A percentile compares a stretch with the other conserved stretches of the same genome.
Evolutionary conservation across 2,888 invertebrate species (phyloP).

Genomic region (Leucoptera coffeella): DNA sequence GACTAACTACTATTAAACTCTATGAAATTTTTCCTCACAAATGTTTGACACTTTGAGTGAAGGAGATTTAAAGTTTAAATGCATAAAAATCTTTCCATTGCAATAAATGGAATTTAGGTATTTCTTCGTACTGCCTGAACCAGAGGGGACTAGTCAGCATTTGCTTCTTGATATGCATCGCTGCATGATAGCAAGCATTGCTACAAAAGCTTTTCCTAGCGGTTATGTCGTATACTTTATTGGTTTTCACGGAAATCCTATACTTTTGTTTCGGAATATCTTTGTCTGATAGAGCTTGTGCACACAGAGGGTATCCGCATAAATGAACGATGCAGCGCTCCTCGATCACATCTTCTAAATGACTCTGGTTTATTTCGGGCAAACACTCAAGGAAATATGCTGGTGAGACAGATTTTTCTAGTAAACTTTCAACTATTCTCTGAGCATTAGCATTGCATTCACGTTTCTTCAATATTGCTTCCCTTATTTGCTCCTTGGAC

Average conservation of each 20-base stretch:
- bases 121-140: constrained; percentile 66
- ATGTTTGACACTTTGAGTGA: no score
- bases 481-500: constrained; percentile 55
- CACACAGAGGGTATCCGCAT: constrained; percentile 84
- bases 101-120: constrained; percentile 57
- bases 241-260: constrained; percentile 68
- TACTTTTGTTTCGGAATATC: constrained; percentile 71
- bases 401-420: constrained; percentile 56
- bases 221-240: constrained; percentile 85
- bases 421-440: constrained; percentile 63
- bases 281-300: constrained; percentile 47
- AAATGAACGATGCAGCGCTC: constrained; percentile 70
- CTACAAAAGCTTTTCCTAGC: constrained; percentile 83
- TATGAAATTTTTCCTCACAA: no score
- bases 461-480: constrained; percentile 60
- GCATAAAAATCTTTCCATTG: no score
- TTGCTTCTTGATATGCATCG: constrained; percentile 72
- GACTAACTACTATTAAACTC: no score
- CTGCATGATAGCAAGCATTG: constrained; percentile 74
- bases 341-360: constrained; percentile 79
- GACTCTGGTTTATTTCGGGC: constrained; percentile 62
- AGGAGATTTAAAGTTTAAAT: no score
- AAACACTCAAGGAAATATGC: constrained; percentile 57
- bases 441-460: constrained; percentile 70
- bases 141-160: constrained; percentile 78